phyloP scores from a whole-genome alignment of 35 echinoderm and acorn worm genomes.

The Diadema setosum region DNA sequence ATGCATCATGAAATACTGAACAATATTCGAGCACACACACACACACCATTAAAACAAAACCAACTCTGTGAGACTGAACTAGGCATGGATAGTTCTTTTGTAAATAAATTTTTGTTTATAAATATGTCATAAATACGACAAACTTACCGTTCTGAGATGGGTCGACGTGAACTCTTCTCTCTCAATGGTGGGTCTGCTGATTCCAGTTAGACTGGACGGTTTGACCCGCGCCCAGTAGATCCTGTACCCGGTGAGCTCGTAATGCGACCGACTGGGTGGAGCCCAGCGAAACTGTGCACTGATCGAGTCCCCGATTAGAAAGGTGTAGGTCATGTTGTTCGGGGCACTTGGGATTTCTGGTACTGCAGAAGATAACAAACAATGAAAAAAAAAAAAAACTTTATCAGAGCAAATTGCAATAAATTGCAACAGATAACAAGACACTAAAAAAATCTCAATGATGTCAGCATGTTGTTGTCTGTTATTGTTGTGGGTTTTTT shows the following conservation, averaged over 20 bases:
- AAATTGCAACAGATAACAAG: neutral
- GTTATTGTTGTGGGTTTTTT: too few relatives aligned
- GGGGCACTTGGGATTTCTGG: conserved; percentile 73
- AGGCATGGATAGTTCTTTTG: too few relatives aligned
- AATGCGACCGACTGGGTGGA: conserved; percentile 5
- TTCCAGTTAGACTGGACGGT: neutral
- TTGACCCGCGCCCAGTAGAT: conserved; percentile 51
- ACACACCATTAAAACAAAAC: too few relatives aligned
- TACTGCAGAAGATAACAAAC: conserved; percentile 22
- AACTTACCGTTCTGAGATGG: neutral
- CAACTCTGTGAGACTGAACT: too few relatives aligned
- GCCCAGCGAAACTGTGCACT: conserved; percentile 61
- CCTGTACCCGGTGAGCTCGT: conserved; percentile 58
- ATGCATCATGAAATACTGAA: too few relatives aligned
- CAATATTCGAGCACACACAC: too few relatives aligned
- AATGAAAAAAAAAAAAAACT: neutral
- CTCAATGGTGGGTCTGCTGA: neutral
- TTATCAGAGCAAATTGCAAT: too few relatives aligned
- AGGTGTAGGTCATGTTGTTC: conserved; percentile 49
- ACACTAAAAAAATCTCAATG: neutral
- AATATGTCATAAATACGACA: too few relatives aligned
- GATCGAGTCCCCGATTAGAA: conserved; percentile 19
- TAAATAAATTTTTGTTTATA: too few relatives aligned
- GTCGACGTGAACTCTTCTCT: neutral
- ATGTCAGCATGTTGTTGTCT: too few relatives aligned